Evolutionary conservation across 2,113 vertebrate genomes (phyloP), one percentile per base, ranked within the genome.

Genomic region (Phycodurus eques): DNA sequence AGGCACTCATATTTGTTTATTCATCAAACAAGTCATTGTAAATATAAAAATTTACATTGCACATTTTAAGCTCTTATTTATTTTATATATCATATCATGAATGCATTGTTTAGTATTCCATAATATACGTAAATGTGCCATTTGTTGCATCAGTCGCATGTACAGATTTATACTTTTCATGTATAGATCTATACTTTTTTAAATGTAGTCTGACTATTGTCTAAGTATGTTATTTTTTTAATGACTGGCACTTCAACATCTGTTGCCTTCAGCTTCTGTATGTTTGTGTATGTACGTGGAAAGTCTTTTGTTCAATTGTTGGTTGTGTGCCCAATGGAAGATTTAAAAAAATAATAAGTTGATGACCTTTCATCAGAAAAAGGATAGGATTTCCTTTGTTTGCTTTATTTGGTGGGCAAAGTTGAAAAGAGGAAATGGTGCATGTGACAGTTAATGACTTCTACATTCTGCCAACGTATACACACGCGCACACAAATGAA

Each of bases 401-500:
- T 63, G 17, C 62, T 64, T 44, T 42, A 22, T 65, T 46, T 65
- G 20, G 39, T 10, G 20, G 12, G 42, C 62, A 65, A 65, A 46
- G 62, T 64, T 44, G 19, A 64, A 64, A 22, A 22, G n/a, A 13
- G 62, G 62, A 65, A 44, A n/a, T 44, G 39, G 12, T 44, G 35
- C 35, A 5, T 42, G 17, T 63, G 62, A 44, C 62, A 44, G 12
- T 65, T 65, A 44, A 65, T 65, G 42, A 19, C 62, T 65, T 65
- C 42, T 42, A 14, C 35, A 61, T 39, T 61, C 35, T 42, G 9
- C 4, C 19, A 20, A 6, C 17, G 14, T 13, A 17, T 11, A 39
- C 53, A 56, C 53, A 60, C 14, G 2, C 64, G 13, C 35, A 42
- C 62, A 39, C 13, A n/a, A 20, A 67, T n/a, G 6, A 20, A 13